Conservation (phyloP, 1,140 invertebrate genomes). For the Procambarus virginalis region DNA sequence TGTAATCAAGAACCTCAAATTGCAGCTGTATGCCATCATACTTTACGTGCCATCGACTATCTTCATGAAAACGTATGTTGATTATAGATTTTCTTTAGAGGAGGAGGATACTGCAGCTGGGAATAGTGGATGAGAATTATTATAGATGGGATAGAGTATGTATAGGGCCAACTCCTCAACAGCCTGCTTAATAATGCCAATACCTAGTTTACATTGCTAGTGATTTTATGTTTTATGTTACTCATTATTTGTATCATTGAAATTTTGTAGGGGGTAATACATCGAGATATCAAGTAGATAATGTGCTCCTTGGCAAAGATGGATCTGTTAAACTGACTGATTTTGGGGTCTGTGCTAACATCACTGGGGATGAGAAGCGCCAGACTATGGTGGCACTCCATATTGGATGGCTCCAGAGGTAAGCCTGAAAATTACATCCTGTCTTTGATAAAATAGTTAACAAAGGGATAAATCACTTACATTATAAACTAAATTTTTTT, state of each 20-base stretch:
- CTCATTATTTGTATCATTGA: no score
- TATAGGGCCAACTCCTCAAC: no score
- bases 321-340: constrained; percentile 98
- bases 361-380: constrained; percentile 92
- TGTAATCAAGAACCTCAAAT: constrained; percentile 97
- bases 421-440: constrained; percentile 54
- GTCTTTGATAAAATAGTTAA: no score
- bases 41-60: constrained; percentile 93
- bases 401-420: constrained; percentile 79
- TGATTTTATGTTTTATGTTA: no score
- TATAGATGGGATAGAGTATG: no score
- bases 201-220: no score
- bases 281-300: constrained; percentile 97
- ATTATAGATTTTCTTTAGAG: not conserved
- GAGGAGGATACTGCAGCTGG: no score
- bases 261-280: constrained; percentile 83
- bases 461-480: no score
- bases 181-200: no score
- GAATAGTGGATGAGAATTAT: no score
- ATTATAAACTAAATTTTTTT: no score
- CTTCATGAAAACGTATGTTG: constrained; percentile 83
- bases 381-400: constrained; percentile 94
- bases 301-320: constrained; percentile 96
- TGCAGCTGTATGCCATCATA: constrained; percentile 94
- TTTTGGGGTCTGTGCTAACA: constrained; percentile 97